Evolutionary conservation across 2,888 invertebrate species (phyloP), one percentile per base, ranked within the genome.

Genomic region (Byasa hedistus): DNA sequence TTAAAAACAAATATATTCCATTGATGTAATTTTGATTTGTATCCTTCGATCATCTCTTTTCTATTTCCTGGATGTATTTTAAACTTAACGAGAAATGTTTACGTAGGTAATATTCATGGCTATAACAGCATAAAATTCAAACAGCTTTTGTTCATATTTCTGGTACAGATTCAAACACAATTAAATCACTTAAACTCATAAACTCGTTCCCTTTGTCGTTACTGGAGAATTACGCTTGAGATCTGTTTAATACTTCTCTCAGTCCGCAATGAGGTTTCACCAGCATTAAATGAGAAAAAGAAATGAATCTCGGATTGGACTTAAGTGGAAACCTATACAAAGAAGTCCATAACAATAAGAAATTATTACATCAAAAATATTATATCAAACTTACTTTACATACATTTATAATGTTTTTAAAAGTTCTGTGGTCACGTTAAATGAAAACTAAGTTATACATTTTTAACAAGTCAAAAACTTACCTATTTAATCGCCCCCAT

Each of bases 141-240:
- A 52, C 19, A 52, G 52, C n/a, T 19, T 52, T 52, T 52, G 10
- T 52, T 52, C n/a, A 52, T 52, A 5, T 19, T 52, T 4, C 52
- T 8, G 21, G 52, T 52, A 52, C 52, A 52, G 52, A 21, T 52
- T 22, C 52, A 52, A 21, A 48, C 15, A 52, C 22, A 52, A 52
- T 52, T 15, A 52, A 52, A 52, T 52, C 52, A 52, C 52, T 52
- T n/a, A 52, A 52, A 52, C 52, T 52, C 52, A 19, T 52, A 19
- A 52, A 52, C 22, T 52, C 19, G 52, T 21, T 21, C 21, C 19
- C 22, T 52, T 52, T 52, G 52, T 48, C 48, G n/a, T 3, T 48
- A 2, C n/a, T 52, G 52, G 21, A n/a, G 52, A 52, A 21, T 10
- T 52, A 52, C 52, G 52, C 8, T 10, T 21, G 21, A 52, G 52